Evolutionary conservation across 1,140 invertebrate species (phyloP), one percentile per base, ranked within the genome.

Genomic region (Apis cerana): DNA sequence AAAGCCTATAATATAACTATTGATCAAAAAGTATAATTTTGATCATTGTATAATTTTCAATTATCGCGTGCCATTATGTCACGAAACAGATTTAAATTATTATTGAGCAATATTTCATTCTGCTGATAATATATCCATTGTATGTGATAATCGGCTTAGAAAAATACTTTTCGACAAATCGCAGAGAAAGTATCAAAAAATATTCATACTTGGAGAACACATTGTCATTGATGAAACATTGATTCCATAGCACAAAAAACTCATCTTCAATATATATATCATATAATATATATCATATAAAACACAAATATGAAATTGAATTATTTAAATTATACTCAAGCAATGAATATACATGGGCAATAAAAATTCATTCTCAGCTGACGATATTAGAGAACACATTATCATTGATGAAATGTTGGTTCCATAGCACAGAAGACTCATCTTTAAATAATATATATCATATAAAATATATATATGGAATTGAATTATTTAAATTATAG

Each of bases 211-310:
- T 76, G 87, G 76, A 27, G 43, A 88, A 89, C 69, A 89, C 52
- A 84, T 92, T 85, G 85, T 87, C 58, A 86, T 91, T 71, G 87
- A 92, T 85, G 87, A 92, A 89, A 89, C 88, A 33, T 85, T 92
- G 79, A 82, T 92, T 76, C 87, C 91, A 27, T 92, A 90, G 84
- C 76, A 88, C 67, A 90, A 92, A 52, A 78, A 90, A 71, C 82
- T 93, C 56, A 74, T 85, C n/a, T 93, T 92, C 81, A 43, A 43
- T n/a, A n/a, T n/a, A n/a, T n/a, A n/a, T n/a, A n/a, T n/a, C n/a
- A n/a, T n/a, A 43, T 2, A 5, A 43, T 43, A 7, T 5, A 43
- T 43, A 43, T 0, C 33, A 43, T 72, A 82, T 43, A 79, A 90
- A 92, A 74, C 90, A 93, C 68, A 90, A 90, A 68, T 27, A 27